Conservation (phyloP, 2,113 vertebrate species). For the Eulemur macaco region DNA sequence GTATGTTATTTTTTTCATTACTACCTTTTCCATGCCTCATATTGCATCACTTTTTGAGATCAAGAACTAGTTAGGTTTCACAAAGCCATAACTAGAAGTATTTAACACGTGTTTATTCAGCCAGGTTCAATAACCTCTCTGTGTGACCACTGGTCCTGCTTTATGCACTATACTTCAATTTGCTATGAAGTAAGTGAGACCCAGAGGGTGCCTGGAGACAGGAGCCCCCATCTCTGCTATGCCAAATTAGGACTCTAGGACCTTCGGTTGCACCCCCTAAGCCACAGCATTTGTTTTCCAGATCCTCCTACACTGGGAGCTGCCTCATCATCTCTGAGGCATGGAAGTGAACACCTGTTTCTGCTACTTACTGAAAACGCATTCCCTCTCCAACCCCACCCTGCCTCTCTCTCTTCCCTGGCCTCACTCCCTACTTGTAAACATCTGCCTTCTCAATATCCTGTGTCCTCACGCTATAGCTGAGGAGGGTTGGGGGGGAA, state of each 20-base stretch:
- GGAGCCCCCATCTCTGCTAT: rapidly evolving
- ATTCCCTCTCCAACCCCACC: rapidly evolving
- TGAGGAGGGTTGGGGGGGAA: background rate
- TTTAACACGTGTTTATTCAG: background rate
- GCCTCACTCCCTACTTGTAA: background rate
- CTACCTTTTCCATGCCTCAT: background rate
- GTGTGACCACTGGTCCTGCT: background rate
- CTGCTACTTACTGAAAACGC: background rate
- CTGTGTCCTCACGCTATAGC: background rate
- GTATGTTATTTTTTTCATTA: background rate
- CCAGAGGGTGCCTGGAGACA: background rate
- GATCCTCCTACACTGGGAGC: rapidly evolving
- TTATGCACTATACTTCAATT: background rate
- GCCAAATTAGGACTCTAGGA: background rate
- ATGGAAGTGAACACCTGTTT: background rate
- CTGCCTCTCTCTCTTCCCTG: background rate
- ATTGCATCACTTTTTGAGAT: background rate
- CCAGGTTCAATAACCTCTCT: background rate
- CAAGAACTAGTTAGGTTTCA: background rate
- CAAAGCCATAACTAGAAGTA: background rate
- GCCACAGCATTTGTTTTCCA: background rate
- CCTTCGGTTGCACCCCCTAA: background rate
- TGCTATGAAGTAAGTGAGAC: background rate
- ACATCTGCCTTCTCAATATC: background rate
- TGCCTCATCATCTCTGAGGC: background rate